Evolutionary conservation across 2,113 vertebrate genomes (phyloP), one percentile per base, ranked within the genome.

Genomic region (Zapornia atra): DNA sequence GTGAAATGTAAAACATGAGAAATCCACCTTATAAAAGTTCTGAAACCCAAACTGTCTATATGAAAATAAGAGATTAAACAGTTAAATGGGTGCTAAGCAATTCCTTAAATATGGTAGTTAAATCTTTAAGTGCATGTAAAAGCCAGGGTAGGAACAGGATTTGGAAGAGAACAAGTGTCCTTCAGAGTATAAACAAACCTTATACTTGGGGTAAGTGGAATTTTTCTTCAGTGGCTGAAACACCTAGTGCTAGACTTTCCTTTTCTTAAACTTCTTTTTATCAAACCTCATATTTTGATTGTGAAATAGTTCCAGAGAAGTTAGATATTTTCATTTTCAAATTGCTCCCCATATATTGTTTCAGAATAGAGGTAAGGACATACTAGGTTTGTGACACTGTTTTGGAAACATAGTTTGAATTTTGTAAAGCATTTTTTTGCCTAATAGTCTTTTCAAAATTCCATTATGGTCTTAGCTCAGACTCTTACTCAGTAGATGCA

Each of bases 181-280:
- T 90, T 86, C 38, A 44, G 65, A 83, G n/a, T 66, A 92, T 84
- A 84, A 94, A 89, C 53, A 86, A 84, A 91, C 18, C 60, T 93
- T 69, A 89, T 94, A 26, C 15, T 86, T 0, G 1, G 63, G 48
- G 14, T 82, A 87, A 96, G 40, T 38, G 61, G 70, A 79, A 78
- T 85, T 91, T 85, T 91, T 82, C 42, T 87, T 44, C 33, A 28
- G 28, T 50, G 70, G 34, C 44, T 63, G 57, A 95, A 91, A 64
- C 7, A 20, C 42, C 56, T 60, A 33, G 19, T 60, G 10, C 21
- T 25, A 64, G 61, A 14, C 17, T 13, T 50, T 17, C 33, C 44
- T 26, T 10, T 28, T 63, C 25, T 46, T 18, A 3, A 71, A 65
- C 14, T 60, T 46, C 44, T 46, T 46, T 46, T 46, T 46, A 46